phyloP scores from a whole-genome alignment of 2,888 invertebrate genomes.

The Apomyelois bistriatella region DNA sequence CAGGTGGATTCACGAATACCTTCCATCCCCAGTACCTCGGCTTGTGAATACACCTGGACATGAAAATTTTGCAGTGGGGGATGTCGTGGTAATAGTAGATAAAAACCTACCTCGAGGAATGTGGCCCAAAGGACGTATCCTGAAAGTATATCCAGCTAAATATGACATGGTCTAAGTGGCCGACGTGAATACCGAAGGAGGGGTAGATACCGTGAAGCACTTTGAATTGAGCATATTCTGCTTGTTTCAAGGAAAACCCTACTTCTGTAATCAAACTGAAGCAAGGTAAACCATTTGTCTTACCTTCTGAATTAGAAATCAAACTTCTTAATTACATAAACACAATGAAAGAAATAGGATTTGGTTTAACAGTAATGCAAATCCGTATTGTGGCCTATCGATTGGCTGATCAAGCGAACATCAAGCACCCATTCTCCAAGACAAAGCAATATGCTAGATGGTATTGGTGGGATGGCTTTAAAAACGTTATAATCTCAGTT shows the following conservation, averaged over 20 bases:
- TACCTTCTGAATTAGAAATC: background rate
- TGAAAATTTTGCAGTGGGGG: too few relatives aligned
- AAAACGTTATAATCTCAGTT: background rate
- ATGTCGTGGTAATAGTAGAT: too few relatives aligned
- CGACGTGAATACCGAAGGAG: too few relatives aligned
- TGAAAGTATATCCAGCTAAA: too few relatives aligned
- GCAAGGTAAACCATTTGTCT: background rate
- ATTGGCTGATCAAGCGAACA: constrained; percentile 3
- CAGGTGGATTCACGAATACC: too few relatives aligned
- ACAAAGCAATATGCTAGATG: background rate
- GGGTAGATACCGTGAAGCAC: too few relatives aligned
- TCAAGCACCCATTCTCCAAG: constrained; percentile 1
- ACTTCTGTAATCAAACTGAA: background rate
- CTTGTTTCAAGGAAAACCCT: background rate
- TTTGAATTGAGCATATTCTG: background rate
- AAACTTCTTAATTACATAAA: background rate
- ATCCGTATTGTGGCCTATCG: constrained; percentile 7
- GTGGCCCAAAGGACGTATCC: too few relatives aligned
- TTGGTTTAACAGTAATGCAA: background rate
- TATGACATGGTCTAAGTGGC: too few relatives aligned
- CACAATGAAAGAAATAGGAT: constrained; percentile 1
- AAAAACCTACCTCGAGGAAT: too few relatives aligned
- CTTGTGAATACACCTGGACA: too few relatives aligned
- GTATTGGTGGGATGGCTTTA: background rate
- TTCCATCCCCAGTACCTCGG: too few relatives aligned